Base-by-base conservation (phyloP, 64 coral and sea anemone genomes). In the Stichodactyla mertensii region DNA sequence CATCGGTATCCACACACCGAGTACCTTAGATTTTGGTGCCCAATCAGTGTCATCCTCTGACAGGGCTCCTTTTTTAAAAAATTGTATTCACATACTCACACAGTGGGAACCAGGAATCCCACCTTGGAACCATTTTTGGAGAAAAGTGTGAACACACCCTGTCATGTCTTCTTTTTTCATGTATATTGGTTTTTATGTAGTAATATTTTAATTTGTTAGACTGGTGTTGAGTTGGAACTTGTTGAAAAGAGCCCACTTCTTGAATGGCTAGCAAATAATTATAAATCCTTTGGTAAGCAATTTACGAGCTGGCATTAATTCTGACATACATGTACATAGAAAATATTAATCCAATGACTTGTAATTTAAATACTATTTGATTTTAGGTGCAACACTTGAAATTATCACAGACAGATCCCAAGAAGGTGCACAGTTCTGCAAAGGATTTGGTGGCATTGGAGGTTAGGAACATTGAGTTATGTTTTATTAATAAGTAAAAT, bases 371-470 rank as follows among this genome's bases (percentile, higher is more conserved):
- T 24, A 27, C 6, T 23, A 16, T 64, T 64, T 57, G 9, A 19
- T 12, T 6, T 52, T 52, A 98, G 96, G 96, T 77, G 96, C 96
- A 55, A 98, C 96, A 55, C 74, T 98, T 56, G 96, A 98, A 88
- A 98, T 98, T 59, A 98, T 98, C 24, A 98, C 96, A 55, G 96
- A 98, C 23, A 88, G 91, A 85, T 98, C 96, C 22, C 96, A 98
- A 89, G 96, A 98, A 90, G 96, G 96, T 62, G 96, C 96, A 45
- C 96, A 98, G 61, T 98, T 98, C 78, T 98, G 96, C 54, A 98
- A 92, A 94, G 96, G 96, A 16, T 98, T 98, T 92, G 96, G 96
- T 62, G 96, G 96, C 74, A 92, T 98, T 88, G 96, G 92, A 90
- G 96, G 96, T 94, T 86, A 11, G 86, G 78, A 36, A 2, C 36